These are phyloP conservation scores for Diplolepis rosae DNA, from an alignment of 2,888 invertebrate species.

Conservation along the genomic window DNA sequence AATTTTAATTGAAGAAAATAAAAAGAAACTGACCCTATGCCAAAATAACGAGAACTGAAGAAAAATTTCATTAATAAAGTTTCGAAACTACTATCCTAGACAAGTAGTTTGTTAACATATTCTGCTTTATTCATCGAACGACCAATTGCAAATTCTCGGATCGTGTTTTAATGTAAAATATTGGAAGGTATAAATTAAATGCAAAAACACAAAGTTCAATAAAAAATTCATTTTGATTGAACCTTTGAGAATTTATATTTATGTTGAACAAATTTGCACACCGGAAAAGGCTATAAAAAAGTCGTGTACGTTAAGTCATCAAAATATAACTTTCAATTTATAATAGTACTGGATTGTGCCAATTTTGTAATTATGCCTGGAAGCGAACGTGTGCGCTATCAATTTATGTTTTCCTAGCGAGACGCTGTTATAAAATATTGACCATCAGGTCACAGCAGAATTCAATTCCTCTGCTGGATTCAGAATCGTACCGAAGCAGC, in stretches of 20 bases:
- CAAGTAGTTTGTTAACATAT: constrained; percentile 63
- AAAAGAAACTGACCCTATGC: too few species aligned
- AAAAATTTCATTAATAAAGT: constrained; percentile 68
- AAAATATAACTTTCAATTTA: too few species aligned
- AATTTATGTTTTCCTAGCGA: neutral
- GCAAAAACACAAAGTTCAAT: neutral
- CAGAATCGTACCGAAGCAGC: constrained; percentile 42
- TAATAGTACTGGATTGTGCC: too few species aligned
- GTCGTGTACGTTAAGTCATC: too few species aligned
- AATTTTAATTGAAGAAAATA: too few species aligned
- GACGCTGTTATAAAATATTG: constrained; percentile 11
- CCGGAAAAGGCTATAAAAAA: too few species aligned
- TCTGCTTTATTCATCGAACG: constrained; percentile 69
- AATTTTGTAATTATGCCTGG: too few species aligned
- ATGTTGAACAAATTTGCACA: too few species aligned
- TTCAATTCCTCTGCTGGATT: constrained; percentile 54
- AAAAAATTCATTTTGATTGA: too few species aligned
- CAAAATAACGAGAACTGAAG: too few species aligned
- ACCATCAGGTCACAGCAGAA: constrained; percentile 44
- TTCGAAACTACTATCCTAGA: constrained; percentile 53
- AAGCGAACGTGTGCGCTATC: neutral
- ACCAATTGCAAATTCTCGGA: constrained; percentile 45
- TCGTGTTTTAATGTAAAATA: neutral
- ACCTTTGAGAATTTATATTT: too few species aligned
- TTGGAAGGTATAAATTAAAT: constrained; percentile 1